phyloP scores from a whole-genome alignment of 2,797 vertebrate species.

The Melanotaenia parkinsoni region DNA sequence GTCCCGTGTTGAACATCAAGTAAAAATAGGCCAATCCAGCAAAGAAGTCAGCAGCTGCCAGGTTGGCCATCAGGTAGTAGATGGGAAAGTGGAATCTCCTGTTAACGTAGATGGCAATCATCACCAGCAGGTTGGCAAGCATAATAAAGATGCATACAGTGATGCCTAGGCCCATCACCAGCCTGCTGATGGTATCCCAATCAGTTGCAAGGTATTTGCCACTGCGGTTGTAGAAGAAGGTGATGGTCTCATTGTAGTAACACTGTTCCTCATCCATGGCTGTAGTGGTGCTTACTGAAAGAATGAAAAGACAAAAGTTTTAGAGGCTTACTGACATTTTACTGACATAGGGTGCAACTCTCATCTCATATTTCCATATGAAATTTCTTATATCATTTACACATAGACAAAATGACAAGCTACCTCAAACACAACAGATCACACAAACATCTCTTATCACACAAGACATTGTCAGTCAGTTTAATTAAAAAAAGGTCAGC shows the following conservation, averaged over 20 bases:
- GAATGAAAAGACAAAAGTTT: neutral
- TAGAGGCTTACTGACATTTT: neutral
- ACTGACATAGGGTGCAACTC: neutral
- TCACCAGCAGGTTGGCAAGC: constrained; percentile 98
- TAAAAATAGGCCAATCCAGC: constrained; percentile 98
- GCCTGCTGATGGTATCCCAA: constrained; percentile 95
- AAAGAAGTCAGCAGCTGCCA: constrained; percentile 98
- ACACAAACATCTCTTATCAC: neutral
- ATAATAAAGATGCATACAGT: constrained; percentile 99
- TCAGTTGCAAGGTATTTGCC: constrained; percentile 92
- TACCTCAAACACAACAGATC: neutral
- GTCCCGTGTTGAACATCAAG: constrained; percentile 99
- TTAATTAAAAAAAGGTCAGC: neutral
- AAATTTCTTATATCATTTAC: neutral
- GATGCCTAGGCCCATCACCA: constrained; percentile 98
- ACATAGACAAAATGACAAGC: neutral
- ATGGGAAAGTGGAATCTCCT: constrained; percentile 99
- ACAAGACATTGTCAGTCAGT: neutral
- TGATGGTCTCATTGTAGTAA: constrained; percentile 97
- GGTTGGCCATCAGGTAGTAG: constrained; percentile 99
- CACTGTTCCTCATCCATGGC: constrained; percentile 90
- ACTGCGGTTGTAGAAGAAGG: constrained; percentile 98
- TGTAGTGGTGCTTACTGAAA: constrained; percentile 48
- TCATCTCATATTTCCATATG: neutral
- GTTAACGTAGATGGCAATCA: constrained; percentile 99